These are phyloP conservation scores for Tinea semifulvella DNA, from an alignment of 2,888 invertebrate genomes.

Conservation along the genomic window DNA sequence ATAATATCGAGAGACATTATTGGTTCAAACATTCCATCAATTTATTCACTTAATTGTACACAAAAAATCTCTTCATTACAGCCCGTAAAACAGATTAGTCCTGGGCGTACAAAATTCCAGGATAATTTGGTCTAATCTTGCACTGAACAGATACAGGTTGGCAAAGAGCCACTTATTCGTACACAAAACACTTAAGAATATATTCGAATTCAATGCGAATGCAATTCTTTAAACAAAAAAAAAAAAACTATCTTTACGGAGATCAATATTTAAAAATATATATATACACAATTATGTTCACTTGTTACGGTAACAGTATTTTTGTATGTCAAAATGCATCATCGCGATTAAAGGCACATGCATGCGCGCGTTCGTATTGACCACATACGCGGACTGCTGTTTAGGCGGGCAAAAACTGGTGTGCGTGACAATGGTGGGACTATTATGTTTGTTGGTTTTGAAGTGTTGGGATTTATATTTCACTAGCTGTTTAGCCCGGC, in stretches of 20 bases:
- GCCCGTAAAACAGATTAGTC: no score
- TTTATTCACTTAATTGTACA: conserved; percentile 26
- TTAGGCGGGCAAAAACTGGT: not conserved
- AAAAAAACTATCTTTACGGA: not conserved
- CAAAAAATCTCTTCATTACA: not conserved
- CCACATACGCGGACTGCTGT: conserved; percentile 3
- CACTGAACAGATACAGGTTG: no score
- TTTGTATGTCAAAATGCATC: conserved; percentile 61
- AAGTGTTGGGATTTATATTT: no score
- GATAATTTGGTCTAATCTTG: no score
- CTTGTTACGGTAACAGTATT: no score
- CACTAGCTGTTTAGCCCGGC: no score
- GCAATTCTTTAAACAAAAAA: not conserved
- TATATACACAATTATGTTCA: not conserved
- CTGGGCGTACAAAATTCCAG: not conserved
- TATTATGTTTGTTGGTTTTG: no score
- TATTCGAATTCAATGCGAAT: not conserved
- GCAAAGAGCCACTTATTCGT: no score
- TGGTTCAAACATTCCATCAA: conserved; percentile 20
- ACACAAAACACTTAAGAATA: not conserved
- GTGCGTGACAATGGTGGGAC: not conserved
- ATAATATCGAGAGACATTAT: conserved; percentile 60
- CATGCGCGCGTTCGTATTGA: conserved; percentile 28
- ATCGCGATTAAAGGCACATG: conserved; percentile 34
- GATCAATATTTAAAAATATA: not conserved